Percentiles rank a stretch among this genome's conserved stretches.
phyloP scores from a whole-genome alignment of 2,797 vertebrate species.

The Oreochromis mossambicus region DNA sequence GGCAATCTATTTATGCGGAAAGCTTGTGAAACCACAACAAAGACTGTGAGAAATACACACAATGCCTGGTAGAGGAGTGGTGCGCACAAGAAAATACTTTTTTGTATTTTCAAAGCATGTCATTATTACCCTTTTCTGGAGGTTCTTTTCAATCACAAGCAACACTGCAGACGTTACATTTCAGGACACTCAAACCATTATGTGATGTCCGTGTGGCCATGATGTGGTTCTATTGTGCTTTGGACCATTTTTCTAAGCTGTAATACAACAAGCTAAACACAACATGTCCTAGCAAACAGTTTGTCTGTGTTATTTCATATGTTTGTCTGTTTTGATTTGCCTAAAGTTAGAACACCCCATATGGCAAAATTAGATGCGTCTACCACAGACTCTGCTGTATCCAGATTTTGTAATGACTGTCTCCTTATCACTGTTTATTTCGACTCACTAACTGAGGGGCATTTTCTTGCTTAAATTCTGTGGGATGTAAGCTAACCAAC shows the following conservation, averaged over 20 bases:
- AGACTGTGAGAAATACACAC: not conserved
- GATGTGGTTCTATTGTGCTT: not conserved
- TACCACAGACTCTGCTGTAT: not conserved
- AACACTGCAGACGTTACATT: not conserved
- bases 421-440: not conserved
- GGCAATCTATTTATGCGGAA: accelerated
- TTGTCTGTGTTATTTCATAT: not conserved
- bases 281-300: not conserved
- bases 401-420: not conserved
- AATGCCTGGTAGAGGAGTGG: not conserved
- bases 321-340: not conserved
- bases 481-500: not conserved
- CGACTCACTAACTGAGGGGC: not conserved
- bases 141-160: not conserved
- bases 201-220: not conserved
- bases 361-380: not conserved
- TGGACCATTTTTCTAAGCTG: not conserved
- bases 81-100: not conserved
- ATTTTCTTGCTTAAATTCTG: not conserved
- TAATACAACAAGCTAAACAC: not conserved
- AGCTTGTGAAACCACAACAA: not conserved
- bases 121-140: not conserved
- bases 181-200: not conserved
- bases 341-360: not conserved
- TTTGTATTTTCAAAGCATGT: not conserved